Conservation (phyloP, 2,888 invertebrate species). For the Dryadula phaetusa region DNA sequence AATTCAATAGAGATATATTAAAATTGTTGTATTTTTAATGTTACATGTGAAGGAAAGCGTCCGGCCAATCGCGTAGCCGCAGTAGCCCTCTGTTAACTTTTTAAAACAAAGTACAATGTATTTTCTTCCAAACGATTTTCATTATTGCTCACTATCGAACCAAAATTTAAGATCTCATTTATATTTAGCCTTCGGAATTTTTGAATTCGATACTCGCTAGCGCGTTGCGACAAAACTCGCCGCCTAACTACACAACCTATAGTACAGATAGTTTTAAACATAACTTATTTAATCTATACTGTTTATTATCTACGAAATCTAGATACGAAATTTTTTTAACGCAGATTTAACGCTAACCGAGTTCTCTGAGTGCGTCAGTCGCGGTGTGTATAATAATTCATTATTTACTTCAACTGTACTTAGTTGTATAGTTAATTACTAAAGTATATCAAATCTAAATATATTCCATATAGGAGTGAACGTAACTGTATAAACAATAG, state of each 20-base stretch:
- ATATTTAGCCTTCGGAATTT: constrained; percentile 52
- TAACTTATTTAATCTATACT: background rate
- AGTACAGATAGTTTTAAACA: background rate
- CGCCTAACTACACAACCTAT: background rate
- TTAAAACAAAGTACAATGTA: constrained; percentile 75
- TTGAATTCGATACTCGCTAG: constrained; percentile 23
- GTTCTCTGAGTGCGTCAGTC: constrained; percentile 6
- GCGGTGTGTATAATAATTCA: constrained; percentile 34
- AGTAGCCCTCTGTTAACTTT: background rate
- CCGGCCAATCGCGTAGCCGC: constrained; percentile 67
- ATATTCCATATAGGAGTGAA: constrained; percentile 75
- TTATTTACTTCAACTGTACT: constrained; percentile 50
- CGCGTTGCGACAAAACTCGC: background rate
- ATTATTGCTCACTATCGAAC: constrained; percentile 76
- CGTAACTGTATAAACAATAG: constrained; percentile 74
- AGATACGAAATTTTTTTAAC: too few relatives aligned
- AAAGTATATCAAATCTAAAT: constrained; percentile 75
- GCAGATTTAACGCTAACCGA: background rate
- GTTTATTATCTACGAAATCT: too few relatives aligned
- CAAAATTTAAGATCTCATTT: constrained; percentile 81
- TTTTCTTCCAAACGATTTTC: constrained; percentile 71
- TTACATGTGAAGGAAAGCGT: constrained; percentile 72
- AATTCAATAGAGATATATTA: constrained; percentile 78
- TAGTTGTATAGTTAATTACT: constrained; percentile 71
- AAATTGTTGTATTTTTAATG: constrained; percentile 78